phyloP scores from a whole-genome alignment of 2,888 invertebrate genomes.

The Rhaphigaster nebulosa region DNA sequence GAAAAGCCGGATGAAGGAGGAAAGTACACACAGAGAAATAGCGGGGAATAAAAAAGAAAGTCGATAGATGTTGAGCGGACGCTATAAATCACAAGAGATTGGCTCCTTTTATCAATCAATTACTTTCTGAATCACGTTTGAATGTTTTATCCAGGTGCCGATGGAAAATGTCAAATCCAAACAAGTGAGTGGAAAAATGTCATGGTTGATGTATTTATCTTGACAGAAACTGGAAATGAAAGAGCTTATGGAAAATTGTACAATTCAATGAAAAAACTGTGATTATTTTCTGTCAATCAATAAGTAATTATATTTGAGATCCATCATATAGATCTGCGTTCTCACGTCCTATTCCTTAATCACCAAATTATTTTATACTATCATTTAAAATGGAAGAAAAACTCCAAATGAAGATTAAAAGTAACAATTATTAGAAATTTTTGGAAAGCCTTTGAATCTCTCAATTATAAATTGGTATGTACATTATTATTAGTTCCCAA shows the following conservation, averaged over 20 bases:
- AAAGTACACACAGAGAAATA: constrained; percentile 12
- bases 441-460: too few species aligned
- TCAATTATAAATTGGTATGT: too few species aligned
- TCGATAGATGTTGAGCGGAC: neutral
- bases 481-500: too few species aligned
- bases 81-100: neutral
- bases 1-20: constrained; percentile 37
- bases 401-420: too few species aligned
- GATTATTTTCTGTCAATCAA: neutral
- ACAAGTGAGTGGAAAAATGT: constrained; percentile 40
- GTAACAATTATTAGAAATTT: too few species aligned
- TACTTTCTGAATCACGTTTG: constrained; percentile 19
- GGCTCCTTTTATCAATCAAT: constrained; percentile 34
- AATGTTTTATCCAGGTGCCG: constrained; percentile 2
- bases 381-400: too few species aligned
- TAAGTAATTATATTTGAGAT: neutral
- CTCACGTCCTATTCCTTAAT: too few species aligned
- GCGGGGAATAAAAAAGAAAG: neutral
- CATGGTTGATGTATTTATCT: constrained; percentile 25
- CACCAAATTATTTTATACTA: too few species aligned
- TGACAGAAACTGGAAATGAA: constrained; percentile 14
- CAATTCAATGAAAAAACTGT: neutral
- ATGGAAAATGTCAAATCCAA: constrained; percentile 8
- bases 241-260: neutral
- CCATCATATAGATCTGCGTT: neutral